phyloP scores from a whole-genome alignment of 2,888 invertebrate genomes.

The Catonia carolina region DNA sequence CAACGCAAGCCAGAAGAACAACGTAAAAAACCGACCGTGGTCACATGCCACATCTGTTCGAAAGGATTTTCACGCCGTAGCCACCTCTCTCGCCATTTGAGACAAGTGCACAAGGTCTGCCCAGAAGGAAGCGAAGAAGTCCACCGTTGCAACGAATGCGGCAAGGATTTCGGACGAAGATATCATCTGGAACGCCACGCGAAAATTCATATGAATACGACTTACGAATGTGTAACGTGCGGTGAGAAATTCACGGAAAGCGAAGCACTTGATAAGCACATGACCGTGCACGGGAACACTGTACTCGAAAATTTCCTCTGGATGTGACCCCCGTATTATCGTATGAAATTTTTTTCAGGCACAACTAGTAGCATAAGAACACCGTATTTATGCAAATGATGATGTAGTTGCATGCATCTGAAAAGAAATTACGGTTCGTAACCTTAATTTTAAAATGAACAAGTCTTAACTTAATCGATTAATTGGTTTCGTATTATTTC shows the following conservation, averaged over 20 bases:
- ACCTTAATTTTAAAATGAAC: too few relatives aligned
- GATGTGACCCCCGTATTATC: conserved; percentile 28
- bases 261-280: conserved; percentile 34
- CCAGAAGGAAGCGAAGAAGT: conserved; percentile 7
- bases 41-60: conserved; percentile 4
- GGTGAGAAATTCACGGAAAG: conserved; percentile 35
- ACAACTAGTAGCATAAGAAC: too few relatives aligned
- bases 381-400: too few relatives aligned
- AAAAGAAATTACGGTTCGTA: too few relatives aligned
- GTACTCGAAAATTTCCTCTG: conserved; percentile 33
- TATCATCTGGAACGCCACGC: conserved; percentile 35
- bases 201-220: conserved; percentile 26
- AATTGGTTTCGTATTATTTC: too few relatives aligned
- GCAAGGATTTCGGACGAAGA: conserved; percentile 33
- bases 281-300: conserved; percentile 34
- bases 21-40: background rate
- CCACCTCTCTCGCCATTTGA: background rate
- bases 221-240: conserved; percentile 36
- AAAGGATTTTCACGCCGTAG: conserved; percentile 3
- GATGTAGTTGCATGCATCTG: too few relatives aligned
- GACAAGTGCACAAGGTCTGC: conserved; percentile 1
- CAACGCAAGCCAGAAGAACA: background rate
- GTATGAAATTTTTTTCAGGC: too few relatives aligned
- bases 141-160: conserved; percentile 33
- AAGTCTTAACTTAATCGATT: too few relatives aligned